phyloP scores from a whole-genome alignment of 2,888 invertebrate species.

The Netelia virgata region DNA sequence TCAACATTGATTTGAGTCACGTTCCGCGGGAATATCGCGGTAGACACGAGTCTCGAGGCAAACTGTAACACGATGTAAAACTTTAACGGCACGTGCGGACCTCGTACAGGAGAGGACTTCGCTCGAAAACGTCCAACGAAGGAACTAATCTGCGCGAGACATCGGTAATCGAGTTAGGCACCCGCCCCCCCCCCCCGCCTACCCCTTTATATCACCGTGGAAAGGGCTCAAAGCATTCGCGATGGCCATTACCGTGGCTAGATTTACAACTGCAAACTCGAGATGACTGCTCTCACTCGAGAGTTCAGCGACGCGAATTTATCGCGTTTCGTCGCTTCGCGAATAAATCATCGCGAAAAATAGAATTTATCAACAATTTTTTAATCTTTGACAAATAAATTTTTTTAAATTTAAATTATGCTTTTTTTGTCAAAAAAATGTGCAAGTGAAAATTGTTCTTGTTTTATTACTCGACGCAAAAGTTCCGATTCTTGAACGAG shows the following conservation, averaged over 20 bases:
- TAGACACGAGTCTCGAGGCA: not conserved
- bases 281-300: conserved; percentile 8
- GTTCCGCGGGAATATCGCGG: not conserved
- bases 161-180: conserved; percentile 62
- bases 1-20: conserved; percentile 40
- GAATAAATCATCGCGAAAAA: too few species aligned
- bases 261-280: not conserved
- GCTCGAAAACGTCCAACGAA: conserved; percentile 33
- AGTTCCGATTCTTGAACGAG: too few species aligned
- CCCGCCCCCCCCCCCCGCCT: not conserved
- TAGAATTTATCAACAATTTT: too few species aligned
- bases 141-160: conserved; percentile 63
- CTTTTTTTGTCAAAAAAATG: too few species aligned
- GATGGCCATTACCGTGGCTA: conserved; percentile 36
- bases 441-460: too few species aligned
- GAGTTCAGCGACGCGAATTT: not conserved
- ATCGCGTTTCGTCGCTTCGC: too few species aligned
- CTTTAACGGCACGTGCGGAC: conserved; percentile 39
- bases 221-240: conserved; percentile 46
- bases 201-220: conserved; percentile 2
- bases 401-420: too few species aligned
- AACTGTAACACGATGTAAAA: conserved; percentile 31
- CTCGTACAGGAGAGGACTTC: not conserved
- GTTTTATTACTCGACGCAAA: too few species aligned
- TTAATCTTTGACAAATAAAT: too few species aligned